These are phyloP conservation scores for Premnoplex brunnescens DNA, from an alignment of 2,797 vertebrate genomes.

Conservation along the genomic window DNA sequence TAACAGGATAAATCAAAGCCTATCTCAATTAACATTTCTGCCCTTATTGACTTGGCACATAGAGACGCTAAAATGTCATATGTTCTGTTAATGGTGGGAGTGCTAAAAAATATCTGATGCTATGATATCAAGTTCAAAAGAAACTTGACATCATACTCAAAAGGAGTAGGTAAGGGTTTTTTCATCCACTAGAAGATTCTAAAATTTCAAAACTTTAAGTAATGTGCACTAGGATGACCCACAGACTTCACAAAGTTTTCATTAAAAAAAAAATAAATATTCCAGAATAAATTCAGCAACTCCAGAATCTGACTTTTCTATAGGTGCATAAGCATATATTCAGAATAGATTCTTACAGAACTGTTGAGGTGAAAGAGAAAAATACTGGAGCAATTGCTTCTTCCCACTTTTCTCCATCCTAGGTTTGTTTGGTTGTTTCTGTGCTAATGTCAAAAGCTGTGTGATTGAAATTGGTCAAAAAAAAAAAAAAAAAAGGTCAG, in stretches of 20 bases:
- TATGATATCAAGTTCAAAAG: neutral
- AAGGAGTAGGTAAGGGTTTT: neutral
- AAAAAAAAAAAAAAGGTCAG: neutral
- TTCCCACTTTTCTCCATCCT: neutral
- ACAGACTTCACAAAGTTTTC: neutral
- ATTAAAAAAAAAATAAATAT: neutral
- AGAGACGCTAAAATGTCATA: neutral
- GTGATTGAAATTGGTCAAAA: neutral
- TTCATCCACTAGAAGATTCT: neutral
- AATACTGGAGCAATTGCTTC: neutral
- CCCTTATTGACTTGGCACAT: neutral
- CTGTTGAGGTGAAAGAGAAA: neutral
- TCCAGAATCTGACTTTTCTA: neutral
- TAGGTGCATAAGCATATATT: neutral
- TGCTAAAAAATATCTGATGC: neutral
- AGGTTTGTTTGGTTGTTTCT: neutral
- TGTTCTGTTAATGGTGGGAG: neutral
- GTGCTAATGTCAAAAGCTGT: neutral
- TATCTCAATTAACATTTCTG: neutral
- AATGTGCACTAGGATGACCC: neutral
- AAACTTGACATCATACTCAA: too few relatives aligned
- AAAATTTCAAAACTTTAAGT: neutral
- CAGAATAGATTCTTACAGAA: neutral
- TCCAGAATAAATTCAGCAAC: neutral
- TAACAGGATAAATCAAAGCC: neutral